Evolutionary conservation across 2,888 invertebrate genomes (phyloP).

Genomic region (Kuschelorhynchus macadamiae): DNA sequence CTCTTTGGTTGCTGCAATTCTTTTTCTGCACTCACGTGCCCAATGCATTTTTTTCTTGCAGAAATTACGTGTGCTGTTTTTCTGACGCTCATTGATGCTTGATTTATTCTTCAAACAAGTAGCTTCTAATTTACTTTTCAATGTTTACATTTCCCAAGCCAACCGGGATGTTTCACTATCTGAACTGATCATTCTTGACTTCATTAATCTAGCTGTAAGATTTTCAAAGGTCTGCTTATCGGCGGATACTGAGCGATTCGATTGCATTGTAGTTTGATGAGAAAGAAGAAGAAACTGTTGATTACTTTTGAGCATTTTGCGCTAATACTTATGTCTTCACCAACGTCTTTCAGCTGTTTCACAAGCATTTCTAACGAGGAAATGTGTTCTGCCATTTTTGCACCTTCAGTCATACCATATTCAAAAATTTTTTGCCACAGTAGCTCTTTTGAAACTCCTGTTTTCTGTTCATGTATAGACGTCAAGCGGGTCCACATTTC

Average conservation of each 20-base stretch:
- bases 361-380: conserved; percentile 31
- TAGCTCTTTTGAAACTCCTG: no score
- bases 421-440: conserved; percentile 42
- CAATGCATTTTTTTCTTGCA: no score
- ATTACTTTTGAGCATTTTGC: no score
- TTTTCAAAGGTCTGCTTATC: conserved; percentile 50
- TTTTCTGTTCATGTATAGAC: conserved; percentile 53
- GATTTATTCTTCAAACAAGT: no score
- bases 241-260: no score
- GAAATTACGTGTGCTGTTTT: no score
- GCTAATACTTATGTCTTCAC: not conserved
- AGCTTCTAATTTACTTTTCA: no score
- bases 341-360: conserved; percentile 39
- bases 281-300: no score
- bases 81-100: no score
- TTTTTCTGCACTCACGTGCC: no score
- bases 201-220: conserved; percentile 44
- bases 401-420: conserved; percentile 40
- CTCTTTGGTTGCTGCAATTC: no score
- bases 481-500: conserved; percentile 58
- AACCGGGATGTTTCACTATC: conserved; percentile 36
- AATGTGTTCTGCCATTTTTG: conserved; percentile 29
- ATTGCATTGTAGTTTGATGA: no score
- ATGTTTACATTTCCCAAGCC: conserved; percentile 40
- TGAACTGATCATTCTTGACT: conserved; percentile 29